Base-by-base conservation (phyloP, 2,113 vertebrate genomes). In the Menura novaehollandiae region DNA sequence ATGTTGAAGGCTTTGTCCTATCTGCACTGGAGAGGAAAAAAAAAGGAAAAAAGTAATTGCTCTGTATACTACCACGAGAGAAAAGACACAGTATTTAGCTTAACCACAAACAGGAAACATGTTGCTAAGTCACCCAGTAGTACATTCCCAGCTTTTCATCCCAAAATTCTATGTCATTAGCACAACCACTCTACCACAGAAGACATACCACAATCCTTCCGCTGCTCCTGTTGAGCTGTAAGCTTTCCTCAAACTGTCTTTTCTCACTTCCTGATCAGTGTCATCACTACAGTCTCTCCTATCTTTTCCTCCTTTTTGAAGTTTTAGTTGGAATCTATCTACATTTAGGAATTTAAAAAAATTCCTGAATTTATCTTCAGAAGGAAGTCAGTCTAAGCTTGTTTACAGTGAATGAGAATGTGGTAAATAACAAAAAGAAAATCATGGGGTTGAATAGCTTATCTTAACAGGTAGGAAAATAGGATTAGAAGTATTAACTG, bases 91-190 rank as follows among this genome's bases (percentile, higher is more conserved):
- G 60, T 78, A 60, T 89, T 97, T 96, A 90, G 83, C 75, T 83
- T 44, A 72, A 64, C 92, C 90, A 92, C 75, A 52, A 78, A 75
- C 73, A 89, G 56, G 76, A 94, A 78, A 26, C 17, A 2, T 52
- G 60, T 47, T 88, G 79, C 76, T 47, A 86, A 86, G 32, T 84
- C 79, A 78, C 52, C 60, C 60, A 16, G 75, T n/a, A 78, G 60
- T 24, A 84, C 52, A 39, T 95, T 72, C 21, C 44, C 20, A 44
- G 80, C 88, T 81, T 92, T 72, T 78, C 56, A 95, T 94, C 83
- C 79, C 27, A 23, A 60, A 77, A 74, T 69, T 56, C 68, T 59
- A 1, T 89, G 59, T 94, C 35, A 64, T 93, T 88, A 93, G 37
- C 64, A 64, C 39, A 94, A 33, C 59, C 72, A 24, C 88, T 53